Evolutionary conservation across 2,888 invertebrate genomes (phyloP).

Genomic region (Loripinus fragilis): DNA sequence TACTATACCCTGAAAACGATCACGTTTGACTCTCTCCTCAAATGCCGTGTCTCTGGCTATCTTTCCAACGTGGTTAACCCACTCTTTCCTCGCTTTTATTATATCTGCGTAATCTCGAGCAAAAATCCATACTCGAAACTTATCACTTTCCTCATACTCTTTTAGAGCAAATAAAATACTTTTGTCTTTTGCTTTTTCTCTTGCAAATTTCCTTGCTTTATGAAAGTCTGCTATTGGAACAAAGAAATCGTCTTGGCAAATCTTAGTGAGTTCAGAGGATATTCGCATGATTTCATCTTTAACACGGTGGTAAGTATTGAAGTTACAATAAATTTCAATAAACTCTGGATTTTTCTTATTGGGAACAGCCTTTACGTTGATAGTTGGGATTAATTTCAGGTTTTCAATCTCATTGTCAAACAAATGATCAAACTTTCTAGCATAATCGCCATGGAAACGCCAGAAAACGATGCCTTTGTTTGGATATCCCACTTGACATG

Average conservation of each 20-base stretch:
- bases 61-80: slow-evolving; percentile 52
- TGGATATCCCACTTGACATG: slow-evolving; percentile 59
- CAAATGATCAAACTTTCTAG: slow-evolving; percentile 56
- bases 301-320: slow-evolving; percentile 44
- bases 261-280: slow-evolving; percentile 38
- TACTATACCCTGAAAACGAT: background rate
- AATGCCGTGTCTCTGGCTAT: slow-evolving; percentile 48
- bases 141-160: slow-evolving; percentile 43
- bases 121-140: slow-evolving; percentile 55
- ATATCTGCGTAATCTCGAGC: slow-evolving; percentile 47
- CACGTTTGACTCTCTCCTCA: slow-evolving; percentile 5
- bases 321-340: slow-evolving; percentile 54
- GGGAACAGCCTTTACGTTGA: slow-evolving; percentile 56
- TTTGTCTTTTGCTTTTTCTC: slow-evolving; percentile 37
- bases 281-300: slow-evolving; percentile 43
- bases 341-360: slow-evolving; percentile 50
- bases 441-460: slow-evolving; percentile 59
- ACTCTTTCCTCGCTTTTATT: slow-evolving; percentile 47
- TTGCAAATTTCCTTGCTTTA: slow-evolving; percentile 53
- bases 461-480: slow-evolving; percentile 52
- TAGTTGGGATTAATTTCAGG: slow-evolving; percentile 38
- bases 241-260: slow-evolving; percentile 54
- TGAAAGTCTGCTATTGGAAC: slow-evolving; percentile 46
- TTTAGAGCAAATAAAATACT: slow-evolving; percentile 55
- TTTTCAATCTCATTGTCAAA: slow-evolving; percentile 47